Evolutionary conservation across 2,888 invertebrate species (phyloP), one percentile per base, ranked within the genome.

Genomic region (Pharmacophagus antenor): DNA sequence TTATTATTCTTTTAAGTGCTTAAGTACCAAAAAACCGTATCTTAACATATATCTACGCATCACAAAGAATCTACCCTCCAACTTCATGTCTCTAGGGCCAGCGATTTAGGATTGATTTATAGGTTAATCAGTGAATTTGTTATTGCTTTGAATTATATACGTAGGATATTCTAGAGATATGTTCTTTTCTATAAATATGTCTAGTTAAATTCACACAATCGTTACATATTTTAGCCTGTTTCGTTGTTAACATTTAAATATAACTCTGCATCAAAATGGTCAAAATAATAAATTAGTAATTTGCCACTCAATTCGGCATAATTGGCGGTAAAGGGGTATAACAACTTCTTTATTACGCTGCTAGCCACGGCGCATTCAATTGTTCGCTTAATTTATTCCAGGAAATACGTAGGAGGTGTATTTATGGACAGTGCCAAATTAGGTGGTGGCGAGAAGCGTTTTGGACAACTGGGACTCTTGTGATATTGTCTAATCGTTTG

Each of bases 381-480:
- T 65, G 64, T 62, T 41, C 22, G 37, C 49, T 54, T 65, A 63
- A 65, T 63, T 65, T 63, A 62, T 65, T 58, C 63, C 48, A 23
- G 46, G 46, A 61, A 58, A 62, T 62, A 48, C 51, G 63, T 59
- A 53, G 59, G 62, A 49, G 37, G 17, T 23, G 52, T 48, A 25
- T 58, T 42, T 63, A 59, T 58, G 56, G 58, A 41, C 51, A 58
- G 54, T 41, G 56, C 52, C 59, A 62, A 65, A 62, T 61, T 56
- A 58, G 61, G 55, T 37, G 42, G 31, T 47, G 4, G 21, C 15
- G 20, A 15, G 48, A 20, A 22, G 50, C 63, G 20, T 61, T 61
- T 56, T 23, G 62, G 46, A 41, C 54, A 61, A 55, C 52, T 42
- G 52, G 57, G 61, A 58, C 50, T 61, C 60, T 48, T 63, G 63